Percentiles rank a stretch among this genome's conserved stretches.
Evolutionary conservation across 2,113 vertebrate species (phyloP).

Genomic region (Amblyopsis rosae): DNA sequence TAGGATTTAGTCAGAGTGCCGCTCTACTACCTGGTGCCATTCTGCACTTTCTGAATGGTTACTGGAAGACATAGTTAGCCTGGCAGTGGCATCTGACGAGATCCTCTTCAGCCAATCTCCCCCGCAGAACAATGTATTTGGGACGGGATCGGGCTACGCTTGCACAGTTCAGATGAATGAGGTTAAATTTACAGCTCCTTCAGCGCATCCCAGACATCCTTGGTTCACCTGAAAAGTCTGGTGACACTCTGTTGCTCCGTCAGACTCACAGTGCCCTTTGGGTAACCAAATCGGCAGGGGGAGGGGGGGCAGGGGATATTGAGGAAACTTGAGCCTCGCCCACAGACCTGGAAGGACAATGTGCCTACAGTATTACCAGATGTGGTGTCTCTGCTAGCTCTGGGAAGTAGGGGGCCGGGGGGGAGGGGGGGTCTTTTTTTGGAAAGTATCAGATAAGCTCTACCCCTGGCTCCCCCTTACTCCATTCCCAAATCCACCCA

Average conservation of each 20-base stretch:
- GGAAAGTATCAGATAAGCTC: conserved; percentile 94
- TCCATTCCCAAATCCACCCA: conserved; percentile 93
- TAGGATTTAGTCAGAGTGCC: conserved; percentile 37
- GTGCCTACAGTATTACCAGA: conserved; percentile 97
- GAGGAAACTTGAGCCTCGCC: conserved; percentile 85
- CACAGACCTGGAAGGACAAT: conserved; percentile 91
- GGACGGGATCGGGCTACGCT: conserved; percentile 7
- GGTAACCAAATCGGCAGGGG: conserved; percentile 86
- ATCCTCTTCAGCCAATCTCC: background rate
- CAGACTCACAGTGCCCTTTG: conserved; percentile 82
- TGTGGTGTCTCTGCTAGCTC: conserved; percentile 93
- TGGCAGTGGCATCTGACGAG: conserved; percentile 33
- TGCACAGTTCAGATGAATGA: conserved; percentile 52
- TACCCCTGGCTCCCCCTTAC: conserved; percentile 65
- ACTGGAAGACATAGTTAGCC: background rate
- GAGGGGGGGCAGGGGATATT: conserved; percentile 84
- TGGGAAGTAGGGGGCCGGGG: conserved; percentile 81
- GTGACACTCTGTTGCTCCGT: conserved; percentile 61
- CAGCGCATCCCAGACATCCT: conserved; percentile 76
- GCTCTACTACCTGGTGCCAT: background rate
- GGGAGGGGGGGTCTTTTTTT: conserved; percentile 71
- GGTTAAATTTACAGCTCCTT: conserved; percentile 67
- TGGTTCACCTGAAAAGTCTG: conserved; percentile 58
- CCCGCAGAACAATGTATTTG: background rate
- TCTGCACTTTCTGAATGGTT: conserved; percentile 23